Conservation (phyloP, 2,888 invertebrate genomes). For the Peribatodes rhomboidaria region DNA sequence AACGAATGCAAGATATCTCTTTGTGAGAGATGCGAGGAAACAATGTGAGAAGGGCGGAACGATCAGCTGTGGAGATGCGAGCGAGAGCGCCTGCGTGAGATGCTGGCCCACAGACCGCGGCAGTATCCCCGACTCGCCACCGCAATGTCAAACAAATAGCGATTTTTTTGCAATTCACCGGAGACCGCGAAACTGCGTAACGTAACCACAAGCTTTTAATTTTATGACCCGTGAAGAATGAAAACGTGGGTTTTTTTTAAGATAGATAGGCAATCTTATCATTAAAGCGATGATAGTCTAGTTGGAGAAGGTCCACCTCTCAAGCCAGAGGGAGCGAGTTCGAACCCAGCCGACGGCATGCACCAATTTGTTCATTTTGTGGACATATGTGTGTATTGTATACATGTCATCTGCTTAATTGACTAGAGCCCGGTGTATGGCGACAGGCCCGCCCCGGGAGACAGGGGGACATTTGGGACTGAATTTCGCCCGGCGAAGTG, state of each 20-base stretch:
- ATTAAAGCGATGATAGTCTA: no score
- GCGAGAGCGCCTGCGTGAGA: constrained; percentile 66
- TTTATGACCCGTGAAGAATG: neutral
- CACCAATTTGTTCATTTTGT: no score
- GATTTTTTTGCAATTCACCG: constrained; percentile 15
- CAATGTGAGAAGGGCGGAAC: constrained; percentile 60
- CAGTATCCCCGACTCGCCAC: constrained; percentile 1
- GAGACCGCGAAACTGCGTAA: neutral
- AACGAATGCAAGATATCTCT: constrained; percentile 42
- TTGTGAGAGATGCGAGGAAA: constrained; percentile 15
- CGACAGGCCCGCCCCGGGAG: no score
- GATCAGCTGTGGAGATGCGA: constrained; percentile 65
- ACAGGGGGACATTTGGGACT: no score
- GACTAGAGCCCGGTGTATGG: no score
- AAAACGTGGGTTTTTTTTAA: neutral
- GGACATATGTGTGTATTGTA: no score
- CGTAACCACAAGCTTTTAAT: constrained; percentile 3
- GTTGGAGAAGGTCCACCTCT: no score
- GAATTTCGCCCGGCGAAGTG: no score
- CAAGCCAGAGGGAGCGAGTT: no score
- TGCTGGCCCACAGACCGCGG: constrained; percentile 39
- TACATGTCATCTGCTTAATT: no score
- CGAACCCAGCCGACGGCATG: no score
- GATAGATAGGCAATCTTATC: no score
- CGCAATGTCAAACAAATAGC: constrained; percentile 14